Evolutionary conservation across 2,888 invertebrate species (phyloP).

Genomic region (Criorhina ranunculi): DNA sequence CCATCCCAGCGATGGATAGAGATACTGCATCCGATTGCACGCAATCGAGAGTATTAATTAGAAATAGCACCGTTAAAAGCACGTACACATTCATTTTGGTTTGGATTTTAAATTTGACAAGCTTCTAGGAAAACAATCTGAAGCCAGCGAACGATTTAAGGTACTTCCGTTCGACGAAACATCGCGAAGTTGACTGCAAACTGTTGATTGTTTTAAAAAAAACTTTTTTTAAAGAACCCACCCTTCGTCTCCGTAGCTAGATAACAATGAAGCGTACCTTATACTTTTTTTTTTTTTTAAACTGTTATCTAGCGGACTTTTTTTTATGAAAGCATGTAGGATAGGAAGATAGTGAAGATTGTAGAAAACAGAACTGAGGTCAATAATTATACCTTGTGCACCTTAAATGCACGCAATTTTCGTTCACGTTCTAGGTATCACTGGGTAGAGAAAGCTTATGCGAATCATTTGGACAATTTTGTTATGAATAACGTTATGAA

Average conservation of each 20-base stretch:
- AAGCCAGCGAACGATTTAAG: slow-evolving; percentile 21
- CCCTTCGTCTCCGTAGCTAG: not conserved
- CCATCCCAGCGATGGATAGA: slow-evolving; percentile 69
- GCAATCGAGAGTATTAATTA: slow-evolving; percentile 54
- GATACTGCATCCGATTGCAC: slow-evolving; percentile 58
- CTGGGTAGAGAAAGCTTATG: no score
- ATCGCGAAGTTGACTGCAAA: slow-evolving; percentile 52
- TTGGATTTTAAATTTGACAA: not conserved
- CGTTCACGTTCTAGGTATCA: not conserved
- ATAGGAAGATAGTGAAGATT: slow-evolving; percentile 13
- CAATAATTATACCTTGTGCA: slow-evolving; percentile 8
- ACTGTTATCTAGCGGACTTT: slow-evolving; percentile 44
- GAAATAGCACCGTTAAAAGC: slow-evolving; percentile 32
- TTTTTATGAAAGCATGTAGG: slow-evolving; percentile 22
- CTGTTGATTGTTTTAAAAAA: slow-evolving; percentile 24
- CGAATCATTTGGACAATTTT: no score
- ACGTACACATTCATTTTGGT: slow-evolving; percentile 43
- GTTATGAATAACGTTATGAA: no score
- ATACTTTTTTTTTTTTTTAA: slow-evolving; percentile 21
- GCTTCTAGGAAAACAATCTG: slow-evolving; percentile 20
- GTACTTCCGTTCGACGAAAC: slow-evolving; percentile 44
- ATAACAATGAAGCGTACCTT: slow-evolving; percentile 44
- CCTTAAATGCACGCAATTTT: slow-evolving; percentile 15
- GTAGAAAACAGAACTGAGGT: not conserved
- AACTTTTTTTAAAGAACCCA: not conserved